Base-by-base conservation (phyloP, 2,888 invertebrate genomes). In the Drosophila infuscata region DNA sequence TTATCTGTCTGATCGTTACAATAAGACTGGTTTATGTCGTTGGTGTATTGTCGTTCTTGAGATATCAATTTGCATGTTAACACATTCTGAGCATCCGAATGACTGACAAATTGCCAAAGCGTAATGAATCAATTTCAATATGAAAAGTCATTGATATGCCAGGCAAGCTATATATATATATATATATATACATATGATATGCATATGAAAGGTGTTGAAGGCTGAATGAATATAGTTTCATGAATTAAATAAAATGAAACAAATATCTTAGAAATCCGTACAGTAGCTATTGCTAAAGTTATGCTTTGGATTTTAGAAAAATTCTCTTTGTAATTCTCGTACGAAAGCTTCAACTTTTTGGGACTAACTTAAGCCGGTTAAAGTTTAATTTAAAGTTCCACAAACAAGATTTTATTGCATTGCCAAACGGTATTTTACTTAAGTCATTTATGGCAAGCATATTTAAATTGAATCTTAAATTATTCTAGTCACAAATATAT, bases 61-160 rank as follows among this genome's bases (percentile, higher is more conserved):
- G 70, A 76, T 82, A 78, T 88, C 78, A 81, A 89, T 89, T 84
- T 84, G 81, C 89, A 84, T 89, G 76, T 87, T 76, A 74, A 82
- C 89, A 89, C 82, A 76, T 78, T 61, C 65, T 72, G 72, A 75
- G 61, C 62, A 41, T 51, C 59, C 51, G 38, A 77, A 65, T 77
- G 83, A 75, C 78, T 74, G 81, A 73, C 83, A 88, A 78, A 88
- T 83, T 76, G 87, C 59, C 78, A 69, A 59, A 20, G 54, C 15
- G 17, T 53, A 64, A 77, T 70, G 74, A 64, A 72, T 80, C 70
- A 65, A 73, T 70, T 70, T 66, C 33, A 63, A 63, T 70, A 81
- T 66, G 59, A 65, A 49, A 35, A 57, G 46, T 49, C 68, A 74
- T 70, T 77, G 51, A 49, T 66, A 61, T 49, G 20, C 29, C 32